Evolutionary conservation across 2,888 invertebrate genomes (phyloP).

Genomic region (Leptinotarsa haldemani): DNA sequence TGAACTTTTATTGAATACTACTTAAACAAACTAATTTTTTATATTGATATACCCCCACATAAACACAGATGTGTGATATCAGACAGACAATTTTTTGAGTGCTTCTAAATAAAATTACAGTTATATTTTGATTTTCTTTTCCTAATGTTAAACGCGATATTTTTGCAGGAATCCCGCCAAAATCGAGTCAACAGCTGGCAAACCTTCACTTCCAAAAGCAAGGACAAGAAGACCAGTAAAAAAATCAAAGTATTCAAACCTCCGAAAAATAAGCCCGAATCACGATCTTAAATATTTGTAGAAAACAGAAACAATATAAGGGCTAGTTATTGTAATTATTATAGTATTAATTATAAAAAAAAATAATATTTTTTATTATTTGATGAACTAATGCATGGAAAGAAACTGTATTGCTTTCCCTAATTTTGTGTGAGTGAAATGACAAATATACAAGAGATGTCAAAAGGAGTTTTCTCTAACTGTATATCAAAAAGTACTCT

Average conservation of each 20-base stretch:
- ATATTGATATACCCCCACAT: too few species aligned
- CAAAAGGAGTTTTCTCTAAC: neutral
- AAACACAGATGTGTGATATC: too few species aligned
- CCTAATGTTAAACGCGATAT: neutral
- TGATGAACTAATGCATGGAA: neutral
- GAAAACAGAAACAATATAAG: constrained; percentile 10
- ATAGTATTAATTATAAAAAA: constrained; percentile 8
- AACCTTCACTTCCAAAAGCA: constrained; percentile 77
- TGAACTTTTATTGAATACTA: too few species aligned
- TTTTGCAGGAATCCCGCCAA: constrained; percentile 85
- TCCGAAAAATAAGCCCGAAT: constrained; percentile 93
- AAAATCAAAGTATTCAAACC: constrained; percentile 89
- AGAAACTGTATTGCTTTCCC: neutral
- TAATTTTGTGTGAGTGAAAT: neutral
- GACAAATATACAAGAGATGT: neutral
- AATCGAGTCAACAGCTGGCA: constrained; percentile 94
- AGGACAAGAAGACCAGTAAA: constrained; percentile 78
- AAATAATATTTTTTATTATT: constrained; percentile 14
- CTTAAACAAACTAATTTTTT: too few species aligned
- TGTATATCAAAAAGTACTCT: too few species aligned
- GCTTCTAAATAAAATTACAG: too few species aligned
- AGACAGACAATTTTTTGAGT: too few species aligned
- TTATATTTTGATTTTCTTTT: neutral
- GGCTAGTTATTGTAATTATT: constrained; percentile 23
- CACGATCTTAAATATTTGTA: constrained; percentile 72